Evolutionary conservation across 2,888 invertebrate genomes (phyloP), one percentile per base, ranked within the genome.

Genomic region (Ceriagrion tenellum): DNA sequence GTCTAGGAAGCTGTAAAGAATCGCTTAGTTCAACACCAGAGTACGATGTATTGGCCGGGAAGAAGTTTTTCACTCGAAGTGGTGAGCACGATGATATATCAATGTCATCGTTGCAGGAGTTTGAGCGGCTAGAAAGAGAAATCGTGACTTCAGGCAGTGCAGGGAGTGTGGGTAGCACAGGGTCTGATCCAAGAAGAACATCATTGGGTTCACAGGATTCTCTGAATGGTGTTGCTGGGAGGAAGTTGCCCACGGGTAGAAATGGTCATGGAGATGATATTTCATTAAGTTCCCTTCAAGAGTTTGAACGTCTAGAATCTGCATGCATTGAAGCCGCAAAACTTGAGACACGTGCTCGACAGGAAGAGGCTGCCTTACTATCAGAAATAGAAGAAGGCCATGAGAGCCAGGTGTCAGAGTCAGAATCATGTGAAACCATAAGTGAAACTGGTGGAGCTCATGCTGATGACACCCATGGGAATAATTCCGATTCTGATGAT

Each of bases 31-130:
- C 99, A 96, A 98, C 99, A 0, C 99, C 99, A 0, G 99, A 99
- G 96, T 99, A 98, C 96, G 99, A 99, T 97, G 98, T 98, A 96
- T 97, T 99, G 95, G 98, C 98, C 95, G 98, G 98, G n/a, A 98
- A 98, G 96, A 98, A 98, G 96, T 98, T 98, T 97, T 98, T 99
- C 96, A 98, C 98, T 8, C 98, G 98, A 96, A 97, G 98, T 96
- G 98, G 98, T n/a, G 99, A 99, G 96, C 98, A 98, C 96, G 99
- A 99, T 96, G 99, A 99, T 96, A 98, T 99, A 88, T 99, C 99
- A 0, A 98, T 99, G 97, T 99, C 98, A 96, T 99, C 99, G 13
- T 97, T 99, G 95, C 99, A 99, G 97, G 99, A 99, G 96, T 99
- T 99, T 97, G 99, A 99, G 97, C 98, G 98, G 96, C 97, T 99